Base-by-base conservation (phyloP, 2,797 vertebrate species). In the Pempheris klunzingeri region DNA sequence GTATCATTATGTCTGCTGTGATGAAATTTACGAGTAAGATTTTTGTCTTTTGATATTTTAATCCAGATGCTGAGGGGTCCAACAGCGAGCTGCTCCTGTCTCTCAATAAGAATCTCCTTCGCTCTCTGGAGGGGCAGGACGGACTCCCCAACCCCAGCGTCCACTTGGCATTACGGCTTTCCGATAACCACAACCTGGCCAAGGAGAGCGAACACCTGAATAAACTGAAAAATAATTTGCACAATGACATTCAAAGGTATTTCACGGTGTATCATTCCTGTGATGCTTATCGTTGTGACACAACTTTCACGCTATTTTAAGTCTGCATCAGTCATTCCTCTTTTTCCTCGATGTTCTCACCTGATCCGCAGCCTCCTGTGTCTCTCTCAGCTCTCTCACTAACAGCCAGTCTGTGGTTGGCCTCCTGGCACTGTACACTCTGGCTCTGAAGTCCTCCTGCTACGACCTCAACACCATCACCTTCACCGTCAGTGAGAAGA, bases 111-210 rank as follows among this genome's bases (percentile, higher is more conserved):
- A 87, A 74, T 69, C 94, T 99, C 30, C 92, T 98, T 78, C 94
- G 88, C 36, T 92, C 95, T 83, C 76, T 94, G 20, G 90, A 88
- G 43, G 74, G 52, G 1, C 69, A 69, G 0, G 81, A 86, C 0
- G 82, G 81, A 60, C 80, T 91, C 12, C 92, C 96, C 3, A 98
- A 98, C 85, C 97, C 97, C 77, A 96, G 96, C 8, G 55, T 98
- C 74, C 96, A 97, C 76, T 83, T 99, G 87, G 97, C 95, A 3
- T 93, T 99, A 41, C 96, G 97, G 9, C 96, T 99, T 55, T 97
- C 96, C 1, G 22, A 70, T 0, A 7, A 83, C 30, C 97, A 98
- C 72, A 90, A 94, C 64, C 90, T 88, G 4, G 47, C 5, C 6
- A 92, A 79, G 52, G 98, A 99, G 83, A 58, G 11, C 2, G 72